phyloP scores from a whole-genome alignment of 1,140 invertebrate genomes.

The Phortica variegata region DNA sequence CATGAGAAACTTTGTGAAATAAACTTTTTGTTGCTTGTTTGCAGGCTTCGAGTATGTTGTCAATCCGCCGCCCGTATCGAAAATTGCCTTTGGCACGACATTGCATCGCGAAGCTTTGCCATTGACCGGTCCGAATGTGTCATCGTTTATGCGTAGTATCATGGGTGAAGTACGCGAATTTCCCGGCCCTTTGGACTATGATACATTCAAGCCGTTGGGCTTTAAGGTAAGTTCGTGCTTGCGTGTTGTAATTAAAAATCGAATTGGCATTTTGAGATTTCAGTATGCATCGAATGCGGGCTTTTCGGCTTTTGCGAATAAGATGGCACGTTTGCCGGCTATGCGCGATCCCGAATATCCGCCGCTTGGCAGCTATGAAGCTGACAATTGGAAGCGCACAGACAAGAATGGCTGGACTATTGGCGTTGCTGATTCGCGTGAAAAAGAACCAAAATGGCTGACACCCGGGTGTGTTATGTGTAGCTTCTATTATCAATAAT shows the following conservation, averaged over 20 bases:
- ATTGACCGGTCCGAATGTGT: slow-evolving; percentile 11
- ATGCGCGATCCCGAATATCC: slow-evolving; percentile 16
- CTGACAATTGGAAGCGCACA: slow-evolving; percentile 2
- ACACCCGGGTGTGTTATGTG: slow-evolving; percentile 34
- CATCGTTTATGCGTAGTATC: slow-evolving; percentile 23
- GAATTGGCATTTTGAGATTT: neutral
- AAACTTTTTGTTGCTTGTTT: neutral
- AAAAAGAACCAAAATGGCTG: slow-evolving; percentile 20
- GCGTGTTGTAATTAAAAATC: neutral
- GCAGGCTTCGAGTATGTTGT: slow-evolving; percentile 50
- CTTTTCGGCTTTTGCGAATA: slow-evolving; percentile 40
- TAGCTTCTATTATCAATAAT: neutral
- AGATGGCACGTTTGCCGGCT: slow-evolving; percentile 28
- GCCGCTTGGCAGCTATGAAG: slow-evolving; percentile 32
- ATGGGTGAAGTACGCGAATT: slow-evolving; percentile 2
- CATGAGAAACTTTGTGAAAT: neutral
- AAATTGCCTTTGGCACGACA: slow-evolving; percentile 35
- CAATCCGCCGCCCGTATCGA: slow-evolving; percentile 33
- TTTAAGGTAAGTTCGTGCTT: slow-evolving; percentile 23
- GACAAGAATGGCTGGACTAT: slow-evolving; percentile 24
- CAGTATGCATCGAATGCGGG: slow-evolving; percentile 43
- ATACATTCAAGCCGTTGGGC: slow-evolving; percentile 14
- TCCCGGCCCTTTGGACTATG: slow-evolving; percentile 32
- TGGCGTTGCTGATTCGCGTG: slow-evolving; percentile 6
- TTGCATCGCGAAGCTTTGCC: slow-evolving; percentile 32